These are phyloP conservation scores for Rhizoglyphus robini DNA, from an alignment of 1,140 invertebrate genomes.

Conservation along the genomic window DNA sequence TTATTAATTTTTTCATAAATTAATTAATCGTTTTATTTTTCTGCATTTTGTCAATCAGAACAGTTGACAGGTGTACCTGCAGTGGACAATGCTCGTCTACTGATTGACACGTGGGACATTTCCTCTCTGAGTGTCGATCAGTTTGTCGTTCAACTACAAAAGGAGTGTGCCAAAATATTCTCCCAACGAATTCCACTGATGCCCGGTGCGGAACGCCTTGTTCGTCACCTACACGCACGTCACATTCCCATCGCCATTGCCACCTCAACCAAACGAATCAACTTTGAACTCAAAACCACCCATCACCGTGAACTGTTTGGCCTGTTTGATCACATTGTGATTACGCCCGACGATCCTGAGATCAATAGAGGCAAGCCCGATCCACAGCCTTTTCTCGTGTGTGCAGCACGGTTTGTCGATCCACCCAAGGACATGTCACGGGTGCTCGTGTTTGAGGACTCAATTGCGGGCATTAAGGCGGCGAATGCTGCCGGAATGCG, in stretches of 20 bases:
- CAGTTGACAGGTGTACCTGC: neutral
- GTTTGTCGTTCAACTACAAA: neutral
- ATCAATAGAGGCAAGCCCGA: conserved; percentile 22
- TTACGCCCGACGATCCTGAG: conserved; percentile 22
- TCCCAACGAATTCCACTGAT: conserved; percentile 12
- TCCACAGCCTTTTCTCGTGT: conserved; percentile 22
- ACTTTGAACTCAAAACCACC: conserved; percentile 14
- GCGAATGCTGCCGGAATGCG: conserved; percentile 21
- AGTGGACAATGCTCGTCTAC: neutral
- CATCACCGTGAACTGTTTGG: conserved; percentile 13
- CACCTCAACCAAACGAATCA: conserved; percentile 6
- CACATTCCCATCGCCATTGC: conserved; percentile 22
- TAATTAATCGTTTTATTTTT: neutral
- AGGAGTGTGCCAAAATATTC: conserved; percentile 14
- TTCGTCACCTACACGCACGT: conserved; percentile 18
- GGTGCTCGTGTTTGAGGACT: conserved; percentile 24
- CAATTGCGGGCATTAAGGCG: conserved; percentile 16
- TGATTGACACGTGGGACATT: conserved; percentile 12
- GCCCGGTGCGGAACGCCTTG: conserved; percentile 22
- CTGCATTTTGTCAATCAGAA: too few relatives aligned
- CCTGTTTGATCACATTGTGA: conserved; percentile 23
- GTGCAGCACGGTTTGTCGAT: conserved; percentile 8
- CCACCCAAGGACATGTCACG: conserved; percentile 12
- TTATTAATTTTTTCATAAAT: neutral
- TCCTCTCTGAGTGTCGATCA: conserved; percentile 14